Base-by-base conservation (phyloP, 2,113 vertebrate genomes). In the Panthera leo region DNA sequence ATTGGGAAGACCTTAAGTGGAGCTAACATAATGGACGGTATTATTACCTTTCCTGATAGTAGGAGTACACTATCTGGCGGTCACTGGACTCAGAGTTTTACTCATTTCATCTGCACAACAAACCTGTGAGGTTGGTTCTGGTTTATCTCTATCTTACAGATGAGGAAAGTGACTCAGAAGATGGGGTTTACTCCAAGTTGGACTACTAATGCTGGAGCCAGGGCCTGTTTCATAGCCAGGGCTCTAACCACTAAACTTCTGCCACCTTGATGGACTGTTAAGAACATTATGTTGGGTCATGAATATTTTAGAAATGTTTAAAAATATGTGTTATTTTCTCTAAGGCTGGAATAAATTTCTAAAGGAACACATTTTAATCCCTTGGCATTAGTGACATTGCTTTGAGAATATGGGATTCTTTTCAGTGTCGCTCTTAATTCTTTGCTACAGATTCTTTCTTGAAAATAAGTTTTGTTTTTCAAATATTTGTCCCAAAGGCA, bases 241-340 rank as follows among this genome's bases (percentile, higher is more conserved):
- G 58, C 36, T 91, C 25, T n/a, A n/a, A 39, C 42, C 7, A 23
- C 25, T 42, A 23, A 89, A 78, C 5, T 55, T 65, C 19, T 96
- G 76, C 14, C 48, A 93, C 65, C 48, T 65, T 27, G 25, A 78
- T 68, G 15, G 53, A 68, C 82, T 84, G 0, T 83, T 71, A 25
- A 92, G 34, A 29, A 92, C 29, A 29, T 73, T 58, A 51, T 58
- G 2, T 70, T 85, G 61, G 58, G 67, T 86, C 67, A 45, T 80
- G n/a, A 94, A 55, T 95, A 58, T 48, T 98, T 94, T 75, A 86
- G 39, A 96, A 96, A 90, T 89, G n/a, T 95, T 63, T 84, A n/a
- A 91, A 85, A 86, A 25, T 71, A 68, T 53, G 88, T 85, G 14
- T 83, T 73, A 45, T 78, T 97, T 95, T 89, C 71, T 96, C 58